Percentiles rank a stretch among this genome's conserved stretches.
Conservation (phyloP, 2,797 vertebrate species). For the Myiotriccus ornatus region DNA sequence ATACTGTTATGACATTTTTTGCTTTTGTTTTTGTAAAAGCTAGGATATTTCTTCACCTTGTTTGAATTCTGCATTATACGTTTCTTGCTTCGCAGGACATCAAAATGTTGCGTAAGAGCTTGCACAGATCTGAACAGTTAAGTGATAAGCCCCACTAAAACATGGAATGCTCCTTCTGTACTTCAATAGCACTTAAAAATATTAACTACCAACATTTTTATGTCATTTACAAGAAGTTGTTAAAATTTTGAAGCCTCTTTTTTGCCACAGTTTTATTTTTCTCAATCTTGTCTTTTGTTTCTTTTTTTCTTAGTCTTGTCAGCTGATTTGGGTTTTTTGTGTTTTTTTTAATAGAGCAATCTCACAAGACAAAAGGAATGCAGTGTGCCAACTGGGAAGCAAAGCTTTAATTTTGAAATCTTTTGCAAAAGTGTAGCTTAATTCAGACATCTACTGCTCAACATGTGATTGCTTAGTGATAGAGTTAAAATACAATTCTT, state of each 20-base stretch:
- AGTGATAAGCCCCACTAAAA: neutral
- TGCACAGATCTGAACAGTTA: neutral
- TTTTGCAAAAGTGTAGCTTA: neutral
- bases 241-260: neutral
- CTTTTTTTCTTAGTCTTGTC: neutral
- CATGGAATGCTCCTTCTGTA: neutral
- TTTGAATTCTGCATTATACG: neutral
- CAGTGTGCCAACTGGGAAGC: neutral
- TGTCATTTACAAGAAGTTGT: neutral
- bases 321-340: neutral
- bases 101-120: neutral
- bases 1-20: neutral
- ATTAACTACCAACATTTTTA: neutral
- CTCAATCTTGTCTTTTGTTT: neutral
- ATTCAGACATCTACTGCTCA: neutral
- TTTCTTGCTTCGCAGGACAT: neutral
- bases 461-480: neutral
- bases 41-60: neutral
- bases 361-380: neutral
- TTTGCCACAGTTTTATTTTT: neutral
- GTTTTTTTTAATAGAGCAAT: neutral
- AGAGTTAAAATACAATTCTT: neutral
- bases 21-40: neutral
- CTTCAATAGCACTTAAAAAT: neutral
- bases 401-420: neutral